Base-by-base conservation (phyloP, 2,797 vertebrate genomes). In the Protonibea diacanthus region DNA sequence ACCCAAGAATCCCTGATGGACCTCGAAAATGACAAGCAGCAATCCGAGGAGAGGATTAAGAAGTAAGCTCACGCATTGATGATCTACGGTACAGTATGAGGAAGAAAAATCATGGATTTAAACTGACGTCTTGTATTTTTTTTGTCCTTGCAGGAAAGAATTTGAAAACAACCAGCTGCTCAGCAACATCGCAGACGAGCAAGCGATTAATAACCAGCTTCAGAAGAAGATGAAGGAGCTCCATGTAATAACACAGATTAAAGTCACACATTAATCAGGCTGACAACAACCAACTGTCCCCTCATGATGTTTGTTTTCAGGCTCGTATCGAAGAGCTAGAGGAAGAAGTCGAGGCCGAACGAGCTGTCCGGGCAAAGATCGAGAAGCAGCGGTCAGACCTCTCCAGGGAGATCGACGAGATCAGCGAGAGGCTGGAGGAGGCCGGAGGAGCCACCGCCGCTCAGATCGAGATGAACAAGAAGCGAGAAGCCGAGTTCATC, bases 261-360 rank as follows among this genome's bases (percentile, higher is more conserved):
- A 2, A 53, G 20, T 42, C 7, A 44, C 2, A 21, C 15, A n/a
- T 38, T 21, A 1, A 23, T 47, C 4, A 17, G 1, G 3, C 2
- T n/a, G 20, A 38, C 21, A 21, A 8, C 1, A 21, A 17, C 15
- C 1, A 13, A 0, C n/a, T 29, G 8, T 45, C 25, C 3, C 33
- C 17, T 44, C 0, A 23, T 5, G 3, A 14, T 2, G 3, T 21
- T 7, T 71, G 14, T 18, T 52, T 74, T 6, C 33, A 97, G 97
- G 96, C 96, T 74, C 95, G 90, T 3, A 96, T 91, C 0, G 97
- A 97, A 71, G 96, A 97, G 27, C 53, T 97, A 21, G 96, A 97
- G 78, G 96, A 97, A 0, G 96, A 97, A 74, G 95, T 95, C 0
- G 96, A 97, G 78, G 95, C 95, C 0, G 96, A 97, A 11, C 93